Conservation (phyloP, 2,888 invertebrate species). For the Campoletis raptor region DNA sequence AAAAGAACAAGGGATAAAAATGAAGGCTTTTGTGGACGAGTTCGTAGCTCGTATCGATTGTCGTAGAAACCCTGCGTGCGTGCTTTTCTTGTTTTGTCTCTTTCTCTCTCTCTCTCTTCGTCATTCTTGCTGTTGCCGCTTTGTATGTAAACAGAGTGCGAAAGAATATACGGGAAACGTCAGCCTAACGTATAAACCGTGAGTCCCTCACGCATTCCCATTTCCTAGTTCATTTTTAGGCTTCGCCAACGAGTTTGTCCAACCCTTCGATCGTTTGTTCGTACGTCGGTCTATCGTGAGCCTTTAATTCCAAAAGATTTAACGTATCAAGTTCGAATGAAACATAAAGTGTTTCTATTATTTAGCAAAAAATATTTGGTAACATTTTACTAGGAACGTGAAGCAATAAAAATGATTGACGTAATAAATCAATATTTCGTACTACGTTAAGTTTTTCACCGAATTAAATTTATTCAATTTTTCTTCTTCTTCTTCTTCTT, state of each 20-base stretch:
- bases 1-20: slow-evolving; percentile 60
- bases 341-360: background rate
- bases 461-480: background rate
- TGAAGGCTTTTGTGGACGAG: slow-evolving; percentile 72
- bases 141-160: background rate
- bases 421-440: background rate
- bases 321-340: background rate
- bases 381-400: background rate
- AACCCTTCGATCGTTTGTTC: slow-evolving; percentile 6
- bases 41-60: slow-evolving; percentile 77
- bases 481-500: background rate
- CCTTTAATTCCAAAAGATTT: slow-evolving; percentile 2
- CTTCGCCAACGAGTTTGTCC: background rate
- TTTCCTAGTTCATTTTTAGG: background rate
- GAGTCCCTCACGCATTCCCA: background rate
- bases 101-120: slow-evolving; percentile 27
- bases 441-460: background rate
- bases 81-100: slow-evolving; percentile 62
- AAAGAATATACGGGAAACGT: slow-evolving; percentile 7
- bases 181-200: slow-evolving; percentile 6
- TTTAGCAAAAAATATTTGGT: background rate
- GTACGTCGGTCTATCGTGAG: background rate
- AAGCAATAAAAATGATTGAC: background rate
- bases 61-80: slow-evolving; percentile 73
- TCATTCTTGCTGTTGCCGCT: slow-evolving; percentile 28